Base-by-base conservation (phyloP, 2,888 invertebrate species). In the Dastarcus helophoroides region DNA sequence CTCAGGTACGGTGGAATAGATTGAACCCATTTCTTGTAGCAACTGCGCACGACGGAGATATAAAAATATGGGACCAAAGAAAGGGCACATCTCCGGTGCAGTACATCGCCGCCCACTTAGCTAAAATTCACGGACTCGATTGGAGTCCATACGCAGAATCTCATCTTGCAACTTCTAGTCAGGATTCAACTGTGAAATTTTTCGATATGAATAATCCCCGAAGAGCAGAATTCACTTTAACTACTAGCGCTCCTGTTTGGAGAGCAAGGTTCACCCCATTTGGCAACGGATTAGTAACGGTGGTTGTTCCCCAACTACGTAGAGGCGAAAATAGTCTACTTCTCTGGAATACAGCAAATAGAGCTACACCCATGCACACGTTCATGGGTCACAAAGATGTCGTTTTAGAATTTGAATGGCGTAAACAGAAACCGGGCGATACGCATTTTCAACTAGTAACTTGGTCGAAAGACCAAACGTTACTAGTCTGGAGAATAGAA, bases 321-420 rank as follows among this genome's bases (percentile, higher is more conserved):
- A 69, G 90, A 38, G 90, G 88, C 1, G 93, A 94, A 57, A 84
- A 84, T 51, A 81, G 80, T 48, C 60, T 88, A 8, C 60, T 81
- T 4, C 57, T 88, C 10, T 88, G 86, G 86, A 81, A 80, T 51
- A 73, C 74, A 26, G 66, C 71, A 10, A 69, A 68, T 47, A 75
- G 79, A 46, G 76, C 76, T 24, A 63, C 80, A 22, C 80, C 90
- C 2, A 79, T 90, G 24, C 89, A 91, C 54, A 84, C 89, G 14
- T 82, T 93, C 57, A 80, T 86, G n/a, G 93, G 93, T 0, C 93
- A 94, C 51, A 81, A 84, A 4, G 93, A 94, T 64, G 89, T 90
- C 24, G 88, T 95, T 4, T 68, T 93, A 35, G 93, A 94, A 51
- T 94, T 94, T 71, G 88, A 89, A 40, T 94, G 93, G 93, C 71